Conservation (phyloP, 2,888 invertebrate species). For the Limnephilus rhombicus region DNA sequence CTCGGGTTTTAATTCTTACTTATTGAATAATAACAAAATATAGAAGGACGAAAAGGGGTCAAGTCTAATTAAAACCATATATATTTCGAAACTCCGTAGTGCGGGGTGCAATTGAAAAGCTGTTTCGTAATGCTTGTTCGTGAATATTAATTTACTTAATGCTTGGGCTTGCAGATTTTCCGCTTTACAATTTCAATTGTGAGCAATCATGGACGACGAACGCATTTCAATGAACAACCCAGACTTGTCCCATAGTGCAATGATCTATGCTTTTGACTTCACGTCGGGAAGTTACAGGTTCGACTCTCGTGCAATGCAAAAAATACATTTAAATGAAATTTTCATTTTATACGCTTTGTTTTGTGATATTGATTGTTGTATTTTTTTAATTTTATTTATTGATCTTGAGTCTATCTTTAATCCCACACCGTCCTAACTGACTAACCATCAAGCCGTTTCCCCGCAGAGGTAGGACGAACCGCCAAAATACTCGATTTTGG, state of each 20-base stretch:
- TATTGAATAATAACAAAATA: neutral
- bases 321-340: too few species aligned
- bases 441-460: too few species aligned
- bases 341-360: too few species aligned
- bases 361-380: too few species aligned
- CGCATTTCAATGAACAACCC: neutral
- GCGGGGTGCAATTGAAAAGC: neutral
- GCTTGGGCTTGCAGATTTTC: neutral
- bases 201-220: too few species aligned
- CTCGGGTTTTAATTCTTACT: neutral
- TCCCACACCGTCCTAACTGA: too few species aligned
- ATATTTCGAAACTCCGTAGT: neutral
- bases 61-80: too few species aligned
- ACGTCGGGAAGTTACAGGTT: neutral
- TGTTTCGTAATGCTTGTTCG: neutral
- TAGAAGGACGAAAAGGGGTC: neutral
- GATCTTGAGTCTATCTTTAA: too few species aligned
- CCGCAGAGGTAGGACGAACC: too few species aligned
- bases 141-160: neutral
- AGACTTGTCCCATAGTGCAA: neutral
- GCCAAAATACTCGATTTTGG: too few species aligned
- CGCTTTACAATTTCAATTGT: too few species aligned
- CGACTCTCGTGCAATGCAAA: neutral
- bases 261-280: neutral
- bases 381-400: too few species aligned